Evolutionary conservation across 2,113 vertebrate species (phyloP).

Genomic region (Emydura subglobosa): DNA sequence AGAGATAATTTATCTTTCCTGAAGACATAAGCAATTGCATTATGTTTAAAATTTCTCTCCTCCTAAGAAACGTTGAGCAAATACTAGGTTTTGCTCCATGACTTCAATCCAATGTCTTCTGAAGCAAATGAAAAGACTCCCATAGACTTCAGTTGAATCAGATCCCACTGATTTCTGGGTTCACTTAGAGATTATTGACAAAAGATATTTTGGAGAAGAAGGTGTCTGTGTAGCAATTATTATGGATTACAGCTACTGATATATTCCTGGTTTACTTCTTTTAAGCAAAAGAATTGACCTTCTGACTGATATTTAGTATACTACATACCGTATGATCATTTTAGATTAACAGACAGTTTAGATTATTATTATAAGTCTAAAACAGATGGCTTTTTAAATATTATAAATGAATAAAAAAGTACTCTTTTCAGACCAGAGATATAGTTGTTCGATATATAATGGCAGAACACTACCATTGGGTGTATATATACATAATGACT

Average conservation of each 20-base stretch:
- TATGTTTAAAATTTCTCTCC: constrained; percentile 56
- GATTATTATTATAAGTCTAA: constrained; percentile 31
- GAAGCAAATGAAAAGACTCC: constrained; percentile 11
- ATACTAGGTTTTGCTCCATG: constrained; percentile 33
- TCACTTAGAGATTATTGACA: background rate
- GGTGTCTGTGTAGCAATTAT: background rate
- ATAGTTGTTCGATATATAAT: background rate
- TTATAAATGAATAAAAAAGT: constrained; percentile 29
- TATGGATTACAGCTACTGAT: constrained; percentile 3
- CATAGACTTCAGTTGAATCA: background rate
- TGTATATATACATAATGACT: background rate
- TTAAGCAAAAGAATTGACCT: constrained; percentile 27
- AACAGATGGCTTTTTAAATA: background rate
- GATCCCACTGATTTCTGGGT: background rate
- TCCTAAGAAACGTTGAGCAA: constrained; percentile 54
- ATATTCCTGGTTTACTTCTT: constrained; percentile 43
- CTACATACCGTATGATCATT: background rate
- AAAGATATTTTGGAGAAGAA: background rate
- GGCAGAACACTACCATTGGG: background rate
- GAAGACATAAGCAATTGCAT: constrained; percentile 58
- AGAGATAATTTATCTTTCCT: constrained; percentile 65
- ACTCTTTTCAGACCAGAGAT: constrained; percentile 5
- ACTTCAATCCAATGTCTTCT: background rate
- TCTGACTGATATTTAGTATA: background rate
- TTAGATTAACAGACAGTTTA: constrained; percentile 39